These are phyloP conservation scores for Lagopus leucura DNA, from an alignment of 2,113 vertebrate species.

Conservation along the genomic window DNA sequence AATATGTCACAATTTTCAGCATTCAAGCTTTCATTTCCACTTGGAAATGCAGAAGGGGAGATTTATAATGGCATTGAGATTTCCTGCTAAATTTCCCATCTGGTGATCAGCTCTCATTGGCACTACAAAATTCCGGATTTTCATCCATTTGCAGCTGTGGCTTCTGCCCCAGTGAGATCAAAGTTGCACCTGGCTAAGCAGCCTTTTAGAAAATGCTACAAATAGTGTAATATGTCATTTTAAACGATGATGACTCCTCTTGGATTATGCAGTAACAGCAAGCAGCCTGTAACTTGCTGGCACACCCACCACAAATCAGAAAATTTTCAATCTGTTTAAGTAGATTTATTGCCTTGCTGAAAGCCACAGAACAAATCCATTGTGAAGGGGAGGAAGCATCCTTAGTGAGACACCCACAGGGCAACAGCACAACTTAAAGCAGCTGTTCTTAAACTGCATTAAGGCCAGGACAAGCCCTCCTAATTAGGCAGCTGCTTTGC, in stretches of 20 bases:
- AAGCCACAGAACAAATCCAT: neutral
- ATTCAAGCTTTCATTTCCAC: neutral
- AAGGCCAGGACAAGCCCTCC: slow-evolving; percentile 8
- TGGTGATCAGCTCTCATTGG: slow-evolving; percentile 11
- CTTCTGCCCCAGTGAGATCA: neutral
- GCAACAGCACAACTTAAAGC: slow-evolving; percentile 12
- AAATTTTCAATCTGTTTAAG: neutral
- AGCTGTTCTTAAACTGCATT: slow-evolving; percentile 23
- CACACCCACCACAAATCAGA: neutral
- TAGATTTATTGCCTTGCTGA: slow-evolving; percentile 23
- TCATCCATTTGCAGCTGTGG: slow-evolving; percentile 32
- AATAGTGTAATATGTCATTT: slow-evolving; percentile 31
- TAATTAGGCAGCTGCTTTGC: slow-evolving; percentile 20
- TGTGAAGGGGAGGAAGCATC: neutral
- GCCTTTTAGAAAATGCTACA: slow-evolving; percentile 33
- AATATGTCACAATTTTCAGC: slow-evolving; percentile 40
- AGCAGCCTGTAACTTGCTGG: neutral
- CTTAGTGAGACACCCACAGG: neutral
- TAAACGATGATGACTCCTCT: neutral
- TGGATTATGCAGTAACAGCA: neutral
- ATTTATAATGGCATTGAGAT: slow-evolving; percentile 34
- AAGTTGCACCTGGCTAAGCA: slow-evolving; percentile 51
- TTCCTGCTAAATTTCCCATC: slow-evolving; percentile 55
- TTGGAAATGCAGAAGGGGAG: slow-evolving; percentile 19
- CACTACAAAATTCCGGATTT: neutral